Conservation (phyloP, 2,797 vertebrate species). For the Salarias fasciatus region DNA sequence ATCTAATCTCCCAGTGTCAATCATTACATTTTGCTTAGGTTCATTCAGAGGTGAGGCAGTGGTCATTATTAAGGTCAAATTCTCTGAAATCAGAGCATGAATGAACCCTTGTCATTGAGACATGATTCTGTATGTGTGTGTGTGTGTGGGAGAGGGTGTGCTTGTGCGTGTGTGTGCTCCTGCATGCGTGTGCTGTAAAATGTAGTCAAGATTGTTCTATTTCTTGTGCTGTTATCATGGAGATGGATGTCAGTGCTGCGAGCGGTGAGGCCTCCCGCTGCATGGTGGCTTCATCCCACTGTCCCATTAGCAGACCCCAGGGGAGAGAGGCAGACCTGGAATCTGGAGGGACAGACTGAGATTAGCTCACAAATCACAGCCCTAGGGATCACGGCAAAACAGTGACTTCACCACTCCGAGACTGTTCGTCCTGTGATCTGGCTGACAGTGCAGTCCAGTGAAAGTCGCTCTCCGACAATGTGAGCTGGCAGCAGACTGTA, state of each 20-base stretch:
- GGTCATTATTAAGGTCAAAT: no score
- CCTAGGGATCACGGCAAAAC: conserved; percentile 68
- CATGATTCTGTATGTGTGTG: no score
- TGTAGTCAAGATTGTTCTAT: conserved; percentile 58
- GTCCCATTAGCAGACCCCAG: conserved; percentile 78
- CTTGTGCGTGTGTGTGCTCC: conserved; percentile 14
- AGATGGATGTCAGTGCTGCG: conserved; percentile 75
- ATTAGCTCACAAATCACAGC: conserved; percentile 84
- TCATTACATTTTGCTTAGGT: no score
- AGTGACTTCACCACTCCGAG: conserved; percentile 82
- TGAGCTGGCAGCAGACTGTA: conserved; percentile 68
- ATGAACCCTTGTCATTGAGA: no score
- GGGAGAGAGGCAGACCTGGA: conserved; percentile 73
- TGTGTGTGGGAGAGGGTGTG: no score
- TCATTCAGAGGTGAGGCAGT: no score
- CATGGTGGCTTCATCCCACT: conserved; percentile 72
- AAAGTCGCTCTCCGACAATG: conserved; percentile 67
- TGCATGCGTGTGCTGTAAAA: conserved; percentile 50
- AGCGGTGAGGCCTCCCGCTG: conserved; percentile 68
- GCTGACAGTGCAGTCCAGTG: conserved; percentile 70
- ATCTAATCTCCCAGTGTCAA: no score
- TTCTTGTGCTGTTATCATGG: conserved; percentile 63
- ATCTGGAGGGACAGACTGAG: conserved; percentile 78
- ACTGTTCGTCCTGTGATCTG: conserved; percentile 66
- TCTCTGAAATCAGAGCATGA: no score